Evolutionary conservation across 2,888 invertebrate genomes (phyloP), one percentile per base, ranked within the genome.

Genomic region (Cryptus armator): DNA sequence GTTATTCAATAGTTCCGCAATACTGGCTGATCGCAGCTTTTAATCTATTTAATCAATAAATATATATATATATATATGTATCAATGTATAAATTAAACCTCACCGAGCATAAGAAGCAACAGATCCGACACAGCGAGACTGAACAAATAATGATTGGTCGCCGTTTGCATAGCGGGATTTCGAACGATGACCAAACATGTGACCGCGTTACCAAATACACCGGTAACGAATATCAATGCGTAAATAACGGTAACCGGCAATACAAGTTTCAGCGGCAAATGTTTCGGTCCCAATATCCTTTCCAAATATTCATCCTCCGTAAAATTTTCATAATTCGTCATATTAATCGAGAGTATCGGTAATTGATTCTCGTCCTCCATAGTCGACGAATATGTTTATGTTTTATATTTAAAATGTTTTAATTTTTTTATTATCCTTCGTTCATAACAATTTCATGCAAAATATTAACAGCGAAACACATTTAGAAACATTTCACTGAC

Each of bases 131-230:
- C 94, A n/a, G 98, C 98, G 93, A 98, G 94, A 91, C 97, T 98
- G 94, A 98, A 97, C 53, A 98, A 95, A 91, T 98, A 98, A 92
- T 97, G 98, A 92, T 98, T 98, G 0, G 98, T 98, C 0, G 98
- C 97, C 0, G 98, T 97, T 90, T 97, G 98, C 96, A 98, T 96
- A 4, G 96, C 95, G 0, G 96, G 95, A 91, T 98, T 97, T 43
- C 95, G 95, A 24, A 96, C 95, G 80, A 98, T 98, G n/a, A 98
- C 98, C 66, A 97, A 95, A 91, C 98, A 98, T 4, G 98, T 98
- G 2, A 96, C 96, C 24, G 97, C 94, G 92, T 98, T 98, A 6
- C 98, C 98, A 48, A 97, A 94, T 44, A 98, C 95, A 0, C 98
- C 98, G 0, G 97, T 97, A 71, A 98, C 94, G 92, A 98, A 98